Evolutionary conservation across 2,113 vertebrate genomes (phyloP).

Genomic region (Anhinga anhinga): DNA sequence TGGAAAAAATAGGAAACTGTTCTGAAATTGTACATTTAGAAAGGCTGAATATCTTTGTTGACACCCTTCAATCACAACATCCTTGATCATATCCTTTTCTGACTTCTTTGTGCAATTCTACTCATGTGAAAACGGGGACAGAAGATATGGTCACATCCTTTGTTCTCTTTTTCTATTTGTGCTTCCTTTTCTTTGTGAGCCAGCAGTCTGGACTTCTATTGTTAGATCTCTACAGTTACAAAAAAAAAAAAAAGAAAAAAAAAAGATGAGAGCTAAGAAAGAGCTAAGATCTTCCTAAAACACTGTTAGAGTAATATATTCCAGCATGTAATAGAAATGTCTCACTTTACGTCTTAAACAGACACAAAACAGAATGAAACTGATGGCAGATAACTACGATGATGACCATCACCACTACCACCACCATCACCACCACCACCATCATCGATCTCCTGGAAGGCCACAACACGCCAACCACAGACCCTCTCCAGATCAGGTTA

Average conservation of each 20-base stretch:
- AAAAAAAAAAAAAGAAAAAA: background rate
- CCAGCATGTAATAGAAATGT: constrained; percentile 7
- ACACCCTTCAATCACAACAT: background rate
- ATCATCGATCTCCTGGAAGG: constrained; percentile 84
- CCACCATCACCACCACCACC: constrained; percentile 82
- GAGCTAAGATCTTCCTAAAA: background rate
- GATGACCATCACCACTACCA: constrained; percentile 92
- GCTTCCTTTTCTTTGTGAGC: background rate
- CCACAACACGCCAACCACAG: constrained; percentile 89
- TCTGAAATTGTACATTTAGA: background rate
- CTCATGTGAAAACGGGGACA: background rate
- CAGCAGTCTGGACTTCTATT: background rate
- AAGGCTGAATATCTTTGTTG: background rate
- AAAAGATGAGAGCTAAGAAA: background rate
- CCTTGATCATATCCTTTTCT: background rate
- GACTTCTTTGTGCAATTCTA: background rate
- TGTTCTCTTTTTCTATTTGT: background rate
- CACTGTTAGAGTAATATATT: background rate
- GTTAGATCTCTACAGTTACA: background rate
- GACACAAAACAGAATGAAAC: constrained; percentile 98
- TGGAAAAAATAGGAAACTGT: background rate
- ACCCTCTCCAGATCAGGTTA: constrained; percentile 92
- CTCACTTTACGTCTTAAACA: constrained; percentile 64
- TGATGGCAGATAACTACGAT: constrained; percentile 95
- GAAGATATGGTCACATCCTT: background rate